phyloP scores from a whole-genome alignment of 2,797 vertebrate species.

The Oryzias sinensis region DNA sequence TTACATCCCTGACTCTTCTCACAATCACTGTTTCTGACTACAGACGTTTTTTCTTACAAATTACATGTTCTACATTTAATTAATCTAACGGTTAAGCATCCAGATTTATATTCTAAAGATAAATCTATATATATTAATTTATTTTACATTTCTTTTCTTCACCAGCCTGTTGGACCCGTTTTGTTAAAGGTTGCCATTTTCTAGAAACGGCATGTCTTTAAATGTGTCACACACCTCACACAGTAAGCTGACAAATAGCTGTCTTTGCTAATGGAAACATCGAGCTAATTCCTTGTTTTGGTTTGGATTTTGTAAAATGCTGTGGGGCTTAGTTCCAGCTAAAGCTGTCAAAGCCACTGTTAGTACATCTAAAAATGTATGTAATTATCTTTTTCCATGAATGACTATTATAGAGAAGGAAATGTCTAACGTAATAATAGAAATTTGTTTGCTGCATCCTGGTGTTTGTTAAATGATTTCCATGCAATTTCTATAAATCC shows the following conservation, averaged over 20 bases:
- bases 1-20: neutral
- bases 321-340: neutral
- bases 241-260: neutral
- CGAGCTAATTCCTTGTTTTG: neutral
- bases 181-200: neutral
- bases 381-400: too few relatives aligned
- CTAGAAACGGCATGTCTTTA: neutral
- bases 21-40: neutral
- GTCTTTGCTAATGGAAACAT: neutral
- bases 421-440: too few relatives aligned
- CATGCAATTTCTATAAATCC: too few relatives aligned
- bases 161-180: neutral
- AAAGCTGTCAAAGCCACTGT: too few relatives aligned
- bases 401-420: too few relatives aligned
- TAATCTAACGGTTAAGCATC: neutral
- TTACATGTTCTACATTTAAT: neutral
- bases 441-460: too few relatives aligned
- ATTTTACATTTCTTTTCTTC: neutral
- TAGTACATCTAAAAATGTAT: too few relatives aligned
- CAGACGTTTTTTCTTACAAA: neutral
- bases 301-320: too few relatives aligned
- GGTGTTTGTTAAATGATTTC: too few relatives aligned
- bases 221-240: slow-evolving; percentile 1
- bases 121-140: neutral
- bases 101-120: neutral